Conservation (phyloP, 2,888 invertebrate genomes). For the Papilio elwesi region DNA sequence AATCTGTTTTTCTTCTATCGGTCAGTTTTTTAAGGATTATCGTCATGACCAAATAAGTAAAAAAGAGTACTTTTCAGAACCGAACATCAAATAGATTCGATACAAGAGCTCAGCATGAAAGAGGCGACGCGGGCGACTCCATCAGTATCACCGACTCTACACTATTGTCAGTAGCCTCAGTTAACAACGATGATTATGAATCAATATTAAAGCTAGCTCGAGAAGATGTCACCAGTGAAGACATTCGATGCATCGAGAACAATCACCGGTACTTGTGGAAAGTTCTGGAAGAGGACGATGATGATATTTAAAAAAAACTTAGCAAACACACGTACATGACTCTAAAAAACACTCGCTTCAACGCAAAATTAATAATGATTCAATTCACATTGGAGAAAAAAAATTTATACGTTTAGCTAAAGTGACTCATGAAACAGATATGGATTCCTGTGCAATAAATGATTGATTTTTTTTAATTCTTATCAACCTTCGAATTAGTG, state of each 20-base stretch:
- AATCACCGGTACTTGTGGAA: conserved; percentile 64
- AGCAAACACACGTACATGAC: not conserved
- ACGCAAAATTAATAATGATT: not conserved
- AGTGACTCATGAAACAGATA: too few species aligned
- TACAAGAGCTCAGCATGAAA: conserved; percentile 59
- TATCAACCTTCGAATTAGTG: too few species aligned
- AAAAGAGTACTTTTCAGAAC: conserved; percentile 54
- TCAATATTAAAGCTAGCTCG: conserved; percentile 48
- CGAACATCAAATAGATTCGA: conserved; percentile 52
- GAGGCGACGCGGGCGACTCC: conserved; percentile 71
- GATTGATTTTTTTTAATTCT: too few species aligned
- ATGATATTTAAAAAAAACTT: conserved; percentile 27
- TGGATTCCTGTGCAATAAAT: too few species aligned
- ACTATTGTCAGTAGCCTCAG: conserved; percentile 68
- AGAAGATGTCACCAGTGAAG: conserved; percentile 50
- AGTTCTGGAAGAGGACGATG: conserved; percentile 64
- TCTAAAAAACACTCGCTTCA: not conserved
- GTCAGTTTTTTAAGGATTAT: too few species aligned
- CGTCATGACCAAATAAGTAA: not conserved
- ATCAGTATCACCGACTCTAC: conserved; percentile 65
- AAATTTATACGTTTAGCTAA: too few species aligned
- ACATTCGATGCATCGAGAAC: conserved; percentile 49
- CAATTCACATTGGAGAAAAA: too few species aligned
- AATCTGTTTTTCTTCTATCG: too few species aligned
- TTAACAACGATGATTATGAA: conserved; percentile 65